Base-by-base conservation (phyloP, 23 tunicate species). In the Ciona savignyi region DNA sequence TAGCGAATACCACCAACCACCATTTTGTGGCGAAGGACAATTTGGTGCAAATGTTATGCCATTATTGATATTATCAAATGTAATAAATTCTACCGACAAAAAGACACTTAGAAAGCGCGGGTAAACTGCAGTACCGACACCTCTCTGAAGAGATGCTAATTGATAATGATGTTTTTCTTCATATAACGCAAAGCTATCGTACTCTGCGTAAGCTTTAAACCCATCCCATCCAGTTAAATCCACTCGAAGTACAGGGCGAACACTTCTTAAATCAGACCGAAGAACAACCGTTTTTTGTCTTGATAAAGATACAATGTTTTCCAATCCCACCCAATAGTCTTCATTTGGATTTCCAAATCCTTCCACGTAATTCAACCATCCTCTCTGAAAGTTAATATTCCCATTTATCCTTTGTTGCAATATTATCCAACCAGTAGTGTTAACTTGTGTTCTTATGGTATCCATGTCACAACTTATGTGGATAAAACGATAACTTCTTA, bases 281-380 rank as follows among this genome's bases (percentile, higher is more conserved):
- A 63, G 4, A 9, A 4, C 28, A 25, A n/a, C 4, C 4, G 4
- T 25, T 4, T 63, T 63, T 25, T 25, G 26, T 4, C 28, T 25
- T 6, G 67, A 9, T 25, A 63, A 25, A 4, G 4, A 25, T 9
- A n/a, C 4, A 9, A 63, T 63, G 22, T 63, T 63, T 22, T 63
- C 67, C 6, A 63, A 25, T 22, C 67, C 67, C 23, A 22, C 28
- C 67, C 67, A 63, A 22, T 63, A 63, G 22, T 63, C 67, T 63
- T 25, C 67, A 25, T 63, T 63, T 9, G 28, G 28, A 63, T 63
- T 25, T 63, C 67, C 67, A 22, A 63, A 63, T 63, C 67, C 67
- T 9, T 25, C 22, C 67, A 63, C 67, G 22, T 63, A 63, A 63
- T 63, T 25, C 28, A n/a, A 20, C 67, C 67, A 63, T n/a, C 28